A percentile compares a stretch with the other conserved stretches of the same genome.
Conservation (phyloP, 2,113 vertebrate genomes). For the Perca schrenkii region DNA sequence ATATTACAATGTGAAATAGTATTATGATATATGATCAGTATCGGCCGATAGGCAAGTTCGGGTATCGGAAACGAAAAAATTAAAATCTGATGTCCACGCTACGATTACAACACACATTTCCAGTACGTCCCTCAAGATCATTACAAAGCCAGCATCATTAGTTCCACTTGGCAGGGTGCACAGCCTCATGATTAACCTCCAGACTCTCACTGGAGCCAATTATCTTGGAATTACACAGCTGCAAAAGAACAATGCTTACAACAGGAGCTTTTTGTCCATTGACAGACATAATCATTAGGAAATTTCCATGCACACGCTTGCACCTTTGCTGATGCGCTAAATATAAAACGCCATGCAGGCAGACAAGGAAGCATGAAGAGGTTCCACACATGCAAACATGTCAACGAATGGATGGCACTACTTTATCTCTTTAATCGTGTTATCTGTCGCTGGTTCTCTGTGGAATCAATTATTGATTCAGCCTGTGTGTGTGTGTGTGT, state of each 20-base stretch:
- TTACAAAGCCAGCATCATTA: not conserved
- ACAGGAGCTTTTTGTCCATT: not conserved
- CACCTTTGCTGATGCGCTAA: not conserved
- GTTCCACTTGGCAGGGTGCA: not conserved
- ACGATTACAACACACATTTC: too few species aligned
- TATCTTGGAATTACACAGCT: not conserved
- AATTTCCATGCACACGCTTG: not conserved
- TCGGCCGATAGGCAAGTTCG: too few species aligned
- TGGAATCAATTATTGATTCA: not conserved
- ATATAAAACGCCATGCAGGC: not conserved
- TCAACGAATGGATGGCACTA: not conserved
- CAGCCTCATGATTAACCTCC: not conserved
- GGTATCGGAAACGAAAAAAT: too few species aligned
- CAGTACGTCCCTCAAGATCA: not conserved
- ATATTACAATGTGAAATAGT: too few species aligned
- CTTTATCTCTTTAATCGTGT: not conserved
- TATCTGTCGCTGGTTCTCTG: not conserved
- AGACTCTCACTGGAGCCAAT: conserved; percentile 25
- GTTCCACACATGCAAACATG: not conserved
- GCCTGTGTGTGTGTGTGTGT: not conserved
- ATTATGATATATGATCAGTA: too few species aligned
- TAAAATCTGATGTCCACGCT: not conserved
- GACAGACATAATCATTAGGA: not conserved
- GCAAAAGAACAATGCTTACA: not conserved
- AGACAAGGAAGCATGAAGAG: not conserved